phyloP scores from a whole-genome alignment of 1,140 invertebrate species.

The Schlechtendalia chinensis region DNA sequence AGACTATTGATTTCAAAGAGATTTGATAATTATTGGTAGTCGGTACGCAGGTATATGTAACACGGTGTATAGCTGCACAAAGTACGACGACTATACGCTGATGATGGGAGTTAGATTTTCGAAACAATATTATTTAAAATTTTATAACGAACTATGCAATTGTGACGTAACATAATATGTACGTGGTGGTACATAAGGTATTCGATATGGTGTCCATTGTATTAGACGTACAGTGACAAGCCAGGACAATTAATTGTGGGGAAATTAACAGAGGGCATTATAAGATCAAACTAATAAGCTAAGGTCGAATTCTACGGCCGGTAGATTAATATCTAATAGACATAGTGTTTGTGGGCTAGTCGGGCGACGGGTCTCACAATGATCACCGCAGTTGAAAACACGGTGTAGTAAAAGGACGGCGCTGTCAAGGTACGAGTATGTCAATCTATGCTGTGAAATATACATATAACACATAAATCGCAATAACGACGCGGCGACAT shows the following conservation, averaged over 20 bases:
- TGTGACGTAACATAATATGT: not conserved
- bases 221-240: not conserved
- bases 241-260: not conserved
- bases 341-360: not conserved
- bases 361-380: not conserved
- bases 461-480: constrained; percentile 3
- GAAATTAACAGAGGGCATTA: constrained; percentile 29
- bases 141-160: not conserved
- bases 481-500: not conserved
- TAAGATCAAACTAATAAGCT: constrained; percentile 40
- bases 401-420: not conserved
- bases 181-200: not conserved
- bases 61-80: not conserved
- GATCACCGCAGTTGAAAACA: not conserved
- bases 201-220: not conserved
- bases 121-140: constrained; percentile 10
- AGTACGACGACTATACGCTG: not conserved
- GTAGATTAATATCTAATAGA: constrained; percentile 16
- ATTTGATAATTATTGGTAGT: constrained; percentile 35
- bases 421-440: not conserved
- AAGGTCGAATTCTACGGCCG: constrained; percentile 13
- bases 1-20: constrained; percentile 43
- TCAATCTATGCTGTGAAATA: constrained; percentile 18
- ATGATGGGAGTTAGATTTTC: not conserved
- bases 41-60: not conserved